Percentiles rank a stretch among this genome's conserved stretches.
These are phyloP conservation scores for Thymelicus acteon DNA, from an alignment of 2,888 invertebrate species.

Conservation along the genomic window DNA sequence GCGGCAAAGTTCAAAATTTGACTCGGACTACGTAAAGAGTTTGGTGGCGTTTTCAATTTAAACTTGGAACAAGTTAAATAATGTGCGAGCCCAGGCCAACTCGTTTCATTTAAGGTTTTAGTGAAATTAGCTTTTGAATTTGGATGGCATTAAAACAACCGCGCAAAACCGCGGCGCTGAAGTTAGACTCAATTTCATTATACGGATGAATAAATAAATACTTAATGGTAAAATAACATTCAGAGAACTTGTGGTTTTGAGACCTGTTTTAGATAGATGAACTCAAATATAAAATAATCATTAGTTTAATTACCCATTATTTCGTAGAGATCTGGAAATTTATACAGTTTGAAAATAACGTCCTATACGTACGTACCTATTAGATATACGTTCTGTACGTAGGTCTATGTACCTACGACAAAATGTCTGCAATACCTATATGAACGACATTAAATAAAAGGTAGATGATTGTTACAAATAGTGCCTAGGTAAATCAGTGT, in stretches of 20 bases:
- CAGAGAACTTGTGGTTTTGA: not conserved
- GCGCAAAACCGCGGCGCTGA: slow-evolving; percentile 49
- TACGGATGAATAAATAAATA: slow-evolving; percentile 18
- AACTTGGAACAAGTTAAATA: slow-evolving; percentile 84
- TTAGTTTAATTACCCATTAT: too few relatives aligned
- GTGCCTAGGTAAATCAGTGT: too few relatives aligned
- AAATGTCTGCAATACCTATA: too few relatives aligned
- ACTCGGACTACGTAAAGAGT: slow-evolving; percentile 81
- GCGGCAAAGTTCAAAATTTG: slow-evolving; percentile 84
- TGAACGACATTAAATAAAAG: too few relatives aligned
- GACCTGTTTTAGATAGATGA: not conserved
- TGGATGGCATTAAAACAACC: slow-evolving; percentile 75
- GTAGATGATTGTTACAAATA: too few relatives aligned
- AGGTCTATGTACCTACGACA: too few relatives aligned
- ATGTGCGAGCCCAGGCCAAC: slow-evolving; percentile 81
- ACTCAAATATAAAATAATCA: not conserved
- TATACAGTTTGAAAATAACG: too few relatives aligned
- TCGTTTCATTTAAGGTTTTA: slow-evolving; percentile 84
- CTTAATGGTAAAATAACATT: not conserved
- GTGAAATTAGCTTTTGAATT: slow-evolving; percentile 84
- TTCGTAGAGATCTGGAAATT: too few relatives aligned
- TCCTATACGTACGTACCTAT: too few relatives aligned
- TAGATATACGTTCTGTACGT: too few relatives aligned
- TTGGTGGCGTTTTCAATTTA: slow-evolving; percentile 84
- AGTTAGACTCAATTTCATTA: slow-evolving; percentile 38